phyloP scores from a whole-genome alignment of 2,113 vertebrate genomes.

The Pantherophis guttatus region DNA sequence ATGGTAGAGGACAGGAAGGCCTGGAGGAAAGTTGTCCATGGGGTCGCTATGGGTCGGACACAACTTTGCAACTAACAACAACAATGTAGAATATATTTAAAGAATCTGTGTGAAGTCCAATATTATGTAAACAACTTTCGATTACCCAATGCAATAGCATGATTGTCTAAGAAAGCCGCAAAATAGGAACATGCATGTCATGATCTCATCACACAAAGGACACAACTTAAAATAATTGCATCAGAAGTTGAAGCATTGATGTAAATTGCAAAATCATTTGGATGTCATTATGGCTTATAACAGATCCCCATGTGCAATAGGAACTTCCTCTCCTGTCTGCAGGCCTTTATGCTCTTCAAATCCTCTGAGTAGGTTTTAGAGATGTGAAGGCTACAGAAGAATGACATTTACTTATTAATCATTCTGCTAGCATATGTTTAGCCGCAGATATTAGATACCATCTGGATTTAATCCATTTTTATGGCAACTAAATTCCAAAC shows the following conservation, averaged over 20 bases:
- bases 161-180: not conserved
- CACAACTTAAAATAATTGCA: not conserved
- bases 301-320: not conserved
- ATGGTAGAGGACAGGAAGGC: no score
- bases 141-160: not conserved
- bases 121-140: not conserved
- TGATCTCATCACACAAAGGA: not conserved
- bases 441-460: not conserved
- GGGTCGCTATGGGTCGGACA: no score
- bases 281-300: not conserved
- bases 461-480: not conserved
- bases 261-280: not conserved
- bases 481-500: not conserved
- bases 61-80: no score
- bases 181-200: not conserved
- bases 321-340: not conserved
- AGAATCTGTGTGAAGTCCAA: not conserved
- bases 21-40: no score
- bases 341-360: not conserved
- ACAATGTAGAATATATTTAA: no score
- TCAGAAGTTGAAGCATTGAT: not conserved
- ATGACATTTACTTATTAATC: not conserved
- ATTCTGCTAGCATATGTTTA: not conserved
- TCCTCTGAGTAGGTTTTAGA: not conserved
- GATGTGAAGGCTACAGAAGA: not conserved